These are phyloP conservation scores for Pocota personata DNA, from an alignment of 2,888 invertebrate genomes.

Conservation along the genomic window DNA sequence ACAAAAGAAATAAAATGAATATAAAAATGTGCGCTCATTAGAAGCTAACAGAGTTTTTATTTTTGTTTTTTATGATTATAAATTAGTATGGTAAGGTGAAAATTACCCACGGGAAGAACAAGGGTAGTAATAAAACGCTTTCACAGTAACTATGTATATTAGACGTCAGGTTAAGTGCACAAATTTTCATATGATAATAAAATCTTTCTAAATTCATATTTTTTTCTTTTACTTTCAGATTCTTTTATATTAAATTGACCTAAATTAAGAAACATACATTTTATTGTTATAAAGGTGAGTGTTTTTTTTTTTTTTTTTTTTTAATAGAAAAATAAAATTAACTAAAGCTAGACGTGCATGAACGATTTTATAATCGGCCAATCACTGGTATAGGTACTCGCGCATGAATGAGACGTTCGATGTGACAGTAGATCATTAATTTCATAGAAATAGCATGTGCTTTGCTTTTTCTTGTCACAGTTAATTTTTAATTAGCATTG, in stretches of 20 bases:
- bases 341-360: too few relatives aligned
- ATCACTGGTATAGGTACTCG: too few relatives aligned
- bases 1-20: conserved; percentile 24
- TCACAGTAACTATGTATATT: too few relatives aligned
- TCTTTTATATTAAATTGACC: conserved; percentile 32
- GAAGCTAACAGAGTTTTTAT: neutral
- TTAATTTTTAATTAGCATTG: too few relatives aligned
- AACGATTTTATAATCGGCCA: too few relatives aligned
- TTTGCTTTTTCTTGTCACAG: too few relatives aligned
- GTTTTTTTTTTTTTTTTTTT: neutral
- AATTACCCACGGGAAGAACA: neutral
- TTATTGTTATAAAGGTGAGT: conserved; percentile 45
- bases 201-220: neutral
- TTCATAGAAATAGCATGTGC: too few relatives aligned
- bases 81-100: neutral
- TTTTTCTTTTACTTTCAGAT: conserved; percentile 34
- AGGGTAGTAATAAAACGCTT: neutral
- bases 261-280: conserved; percentile 29
- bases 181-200: neutral
- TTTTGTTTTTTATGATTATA: neutral
- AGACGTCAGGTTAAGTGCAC: neutral
- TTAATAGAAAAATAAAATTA: too few relatives aligned
- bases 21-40: conserved; percentile 18
- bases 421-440: too few relatives aligned
- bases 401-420: too few relatives aligned